A percentile compares a stretch with the other conserved stretches of the same genome.
Conservation (phyloP, 2,113 vertebrate genomes). For the Paedocypris sp. region DNA sequence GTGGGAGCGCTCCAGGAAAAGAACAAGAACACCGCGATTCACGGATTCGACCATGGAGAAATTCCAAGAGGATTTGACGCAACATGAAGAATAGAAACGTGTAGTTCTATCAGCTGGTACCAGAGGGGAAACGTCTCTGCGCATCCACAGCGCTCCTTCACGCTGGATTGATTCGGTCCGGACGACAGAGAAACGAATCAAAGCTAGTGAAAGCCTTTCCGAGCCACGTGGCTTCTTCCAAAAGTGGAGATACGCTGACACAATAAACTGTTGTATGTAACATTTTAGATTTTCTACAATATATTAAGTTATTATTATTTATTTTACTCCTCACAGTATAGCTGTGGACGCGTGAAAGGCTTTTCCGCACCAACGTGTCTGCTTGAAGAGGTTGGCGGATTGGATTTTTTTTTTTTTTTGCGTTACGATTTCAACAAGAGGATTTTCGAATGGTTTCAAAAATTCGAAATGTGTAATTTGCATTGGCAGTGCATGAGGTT, state of each 20-base stretch:
- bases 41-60: too few species aligned
- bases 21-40: too few species aligned
- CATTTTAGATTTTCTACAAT: constrained; percentile 37
- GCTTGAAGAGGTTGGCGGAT: background rate
- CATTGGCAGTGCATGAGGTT: too few species aligned
- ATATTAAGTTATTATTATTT: constrained; percentile 60
- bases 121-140: background rate
- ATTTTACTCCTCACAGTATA: constrained; percentile 39
- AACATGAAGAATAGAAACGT: too few species aligned
- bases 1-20: background rate
- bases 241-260: constrained; percentile 15
- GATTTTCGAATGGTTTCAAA: too few species aligned
- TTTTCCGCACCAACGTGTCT: constrained; percentile 7
- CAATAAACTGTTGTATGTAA: constrained; percentile 12
- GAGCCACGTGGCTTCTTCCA: background rate
- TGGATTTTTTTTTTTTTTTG: too few species aligned
- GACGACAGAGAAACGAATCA: background rate
- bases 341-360: constrained; percentile 38
- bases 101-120: too few species aligned
- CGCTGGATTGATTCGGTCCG: background rate
- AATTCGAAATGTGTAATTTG: too few species aligned
- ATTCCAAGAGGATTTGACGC: too few species aligned
- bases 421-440: too few species aligned
- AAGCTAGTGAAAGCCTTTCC: background rate
- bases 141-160: background rate